These are phyloP conservation scores for Limnephilus lunatus DNA, from an alignment of 2,888 invertebrate genomes.

Conservation along the genomic window DNA sequence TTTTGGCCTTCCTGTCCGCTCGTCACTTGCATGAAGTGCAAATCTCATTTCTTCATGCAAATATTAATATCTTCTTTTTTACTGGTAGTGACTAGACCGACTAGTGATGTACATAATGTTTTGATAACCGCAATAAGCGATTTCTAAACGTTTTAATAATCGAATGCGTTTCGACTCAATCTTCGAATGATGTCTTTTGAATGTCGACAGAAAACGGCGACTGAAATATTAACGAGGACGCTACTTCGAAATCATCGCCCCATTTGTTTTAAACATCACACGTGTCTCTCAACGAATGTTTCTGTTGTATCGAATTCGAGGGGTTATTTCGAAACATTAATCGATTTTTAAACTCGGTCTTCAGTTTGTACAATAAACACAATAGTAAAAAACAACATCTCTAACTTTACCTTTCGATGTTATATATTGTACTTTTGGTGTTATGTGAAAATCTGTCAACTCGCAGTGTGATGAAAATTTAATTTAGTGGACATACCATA, in stretches of 20 bases:
- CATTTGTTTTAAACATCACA: neutral
- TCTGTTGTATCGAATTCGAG: too few species aligned
- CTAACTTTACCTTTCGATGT: too few species aligned
- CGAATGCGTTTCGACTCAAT: neutral
- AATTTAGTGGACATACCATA: neutral
- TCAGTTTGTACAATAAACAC: neutral
- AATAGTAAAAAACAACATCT: too few species aligned
- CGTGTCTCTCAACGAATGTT: neutral
- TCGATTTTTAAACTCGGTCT: too few species aligned
- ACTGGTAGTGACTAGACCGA: neutral
- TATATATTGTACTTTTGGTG: neutral
- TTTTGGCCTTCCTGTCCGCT: neutral
- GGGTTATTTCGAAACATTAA: neutral
- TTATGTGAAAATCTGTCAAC: neutral
- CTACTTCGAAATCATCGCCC: neutral
- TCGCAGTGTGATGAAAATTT: neutral
- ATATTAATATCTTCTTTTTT: neutral
- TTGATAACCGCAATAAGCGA: neutral
- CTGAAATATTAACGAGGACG: neutral
- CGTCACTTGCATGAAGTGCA: neutral
- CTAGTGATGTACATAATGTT: neutral
- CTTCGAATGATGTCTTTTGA: neutral
- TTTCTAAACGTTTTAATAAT: neutral
- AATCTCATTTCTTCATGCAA: neutral
- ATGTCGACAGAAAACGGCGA: neutral